These are phyloP conservation scores for Sorex araneus DNA, from an alignment of 2,113 vertebrate species.

Conservation along the genomic window DNA sequence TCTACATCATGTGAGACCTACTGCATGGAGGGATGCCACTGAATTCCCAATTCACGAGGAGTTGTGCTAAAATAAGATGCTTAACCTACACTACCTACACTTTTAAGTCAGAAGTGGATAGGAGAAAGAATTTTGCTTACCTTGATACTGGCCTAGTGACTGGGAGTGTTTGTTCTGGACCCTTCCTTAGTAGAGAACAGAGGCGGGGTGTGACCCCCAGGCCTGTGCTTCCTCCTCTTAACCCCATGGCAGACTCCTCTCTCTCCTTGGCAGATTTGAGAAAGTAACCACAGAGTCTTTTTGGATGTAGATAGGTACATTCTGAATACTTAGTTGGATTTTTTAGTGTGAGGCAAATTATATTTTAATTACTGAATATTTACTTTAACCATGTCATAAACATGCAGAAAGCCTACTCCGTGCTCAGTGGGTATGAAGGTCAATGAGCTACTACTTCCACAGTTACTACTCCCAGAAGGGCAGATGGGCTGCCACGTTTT, in stretches of 20 bases:
- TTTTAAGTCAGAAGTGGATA: background rate
- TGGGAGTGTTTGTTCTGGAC: background rate
- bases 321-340: background rate
- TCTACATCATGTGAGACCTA: background rate
- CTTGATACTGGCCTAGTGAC: background rate
- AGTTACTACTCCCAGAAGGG: background rate
- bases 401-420: constrained; percentile 8
- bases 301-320: background rate
- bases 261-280: background rate
- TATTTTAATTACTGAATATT: background rate
- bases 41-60: background rate
- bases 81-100: background rate
- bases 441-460: background rate
- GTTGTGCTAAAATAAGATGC: background rate
- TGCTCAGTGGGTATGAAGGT: background rate
- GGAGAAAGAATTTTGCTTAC: background rate
- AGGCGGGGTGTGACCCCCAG: background rate
- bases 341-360: background rate
- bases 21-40: no score
- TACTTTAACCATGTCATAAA: constrained; percentile 26
- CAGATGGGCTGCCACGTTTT: background rate
- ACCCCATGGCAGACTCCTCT: background rate
- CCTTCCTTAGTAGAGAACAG: background rate
- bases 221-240: background rate
- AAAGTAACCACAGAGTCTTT: background rate